A percentile compares a stretch with the other conserved stretches of the same genome.
These are phyloP conservation scores for Xestobium rufovillosum DNA, from an alignment of 2,888 invertebrate genomes.

Conservation along the genomic window DNA sequence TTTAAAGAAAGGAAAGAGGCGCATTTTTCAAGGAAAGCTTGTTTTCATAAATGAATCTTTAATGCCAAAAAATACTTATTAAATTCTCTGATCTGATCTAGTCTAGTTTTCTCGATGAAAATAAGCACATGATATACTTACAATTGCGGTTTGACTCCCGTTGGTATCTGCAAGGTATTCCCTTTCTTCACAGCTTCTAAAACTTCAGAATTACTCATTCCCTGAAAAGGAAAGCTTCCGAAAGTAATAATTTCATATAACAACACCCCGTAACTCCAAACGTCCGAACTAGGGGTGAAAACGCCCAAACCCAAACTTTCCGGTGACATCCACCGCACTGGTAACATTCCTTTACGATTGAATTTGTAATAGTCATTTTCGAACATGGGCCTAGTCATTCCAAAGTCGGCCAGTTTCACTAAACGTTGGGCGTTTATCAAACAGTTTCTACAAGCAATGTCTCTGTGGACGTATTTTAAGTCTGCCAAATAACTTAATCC, in stretches of 20 bases:
- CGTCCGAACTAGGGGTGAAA: slow-evolving; percentile 80
- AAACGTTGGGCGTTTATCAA: slow-evolving; percentile 58
- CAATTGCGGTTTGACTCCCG: slow-evolving; percentile 71
- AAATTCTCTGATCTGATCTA: no score
- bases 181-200: slow-evolving; percentile 72
- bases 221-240: slow-evolving; percentile 86
- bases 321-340: slow-evolving; percentile 91
- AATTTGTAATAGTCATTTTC: slow-evolving; percentile 87
- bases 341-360: slow-evolving; percentile 78
- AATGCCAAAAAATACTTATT: no score
- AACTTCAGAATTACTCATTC: slow-evolving; percentile 77
- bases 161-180: slow-evolving; percentile 64
- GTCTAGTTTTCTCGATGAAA: no score
- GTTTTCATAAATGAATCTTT: no score
- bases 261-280: slow-evolving; percentile 85
- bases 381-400: slow-evolving; percentile 83
- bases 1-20: no score
- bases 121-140: slow-evolving; percentile 47
- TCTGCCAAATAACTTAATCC: slow-evolving; percentile 80
- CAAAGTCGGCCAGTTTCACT: slow-evolving; percentile 85
- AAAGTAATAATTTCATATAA: slow-evolving; percentile 85
- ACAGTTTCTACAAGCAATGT: slow-evolving; percentile 70
- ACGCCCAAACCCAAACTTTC: slow-evolving; percentile 76
- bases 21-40: no score
- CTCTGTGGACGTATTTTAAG: slow-evolving; percentile 82